Base-by-base conservation (phyloP, 2,797 vertebrate genomes). In the Morelia viridis region DNA sequence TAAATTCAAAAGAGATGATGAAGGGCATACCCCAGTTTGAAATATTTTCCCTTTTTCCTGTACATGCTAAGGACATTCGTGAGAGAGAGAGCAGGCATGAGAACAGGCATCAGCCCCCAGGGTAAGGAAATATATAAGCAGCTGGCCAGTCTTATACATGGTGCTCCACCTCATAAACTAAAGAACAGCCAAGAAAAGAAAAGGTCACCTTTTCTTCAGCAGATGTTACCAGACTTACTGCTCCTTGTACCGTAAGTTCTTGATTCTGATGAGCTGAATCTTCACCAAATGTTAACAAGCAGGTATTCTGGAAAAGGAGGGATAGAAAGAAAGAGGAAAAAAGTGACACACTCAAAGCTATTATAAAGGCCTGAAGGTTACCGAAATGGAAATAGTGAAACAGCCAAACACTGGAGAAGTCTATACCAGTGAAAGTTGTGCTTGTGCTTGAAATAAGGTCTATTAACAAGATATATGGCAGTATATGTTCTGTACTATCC, bases 211-310 rank as follows among this genome's bases (percentile, higher is more conserved):
- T 99, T 92, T 97, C 98, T 85, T 96, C 95, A 6, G 96, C 96
- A 15, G 98, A 98, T 95, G 97, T 98, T 89, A 97, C 96, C 94
- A 98, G 95, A 68, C 97, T 98, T 91, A 97, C 97, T 84, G 99
- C 98, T 11, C 96, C 95, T 91, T 97, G 97, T 92, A 99, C 95
- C 1, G 60, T 93, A 94, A 99, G 98, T 85, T 99, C 97, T 17
- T 98, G 97, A 0, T 98, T 96, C 84, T 98, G 97, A 12, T 97
- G 91, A 71, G 91, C 92, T 0, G 90, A 97, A 94, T 98, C 98
- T 65, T 99, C 98, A 94, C 98, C 97, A 97, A 99, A 99, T 0
- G 95, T 97, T 80, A 99, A 96, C 92, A 96, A 90, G 90, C 97
- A 92, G 0, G 97, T 97, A 62, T 97, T 98, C 99, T 99, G 26